A percentile compares a stretch with the other conserved stretches of the same genome.
Evolutionary conservation across 2,888 invertebrate species (phyloP).

Genomic region (Cryptocheilus praepositus): DNA sequence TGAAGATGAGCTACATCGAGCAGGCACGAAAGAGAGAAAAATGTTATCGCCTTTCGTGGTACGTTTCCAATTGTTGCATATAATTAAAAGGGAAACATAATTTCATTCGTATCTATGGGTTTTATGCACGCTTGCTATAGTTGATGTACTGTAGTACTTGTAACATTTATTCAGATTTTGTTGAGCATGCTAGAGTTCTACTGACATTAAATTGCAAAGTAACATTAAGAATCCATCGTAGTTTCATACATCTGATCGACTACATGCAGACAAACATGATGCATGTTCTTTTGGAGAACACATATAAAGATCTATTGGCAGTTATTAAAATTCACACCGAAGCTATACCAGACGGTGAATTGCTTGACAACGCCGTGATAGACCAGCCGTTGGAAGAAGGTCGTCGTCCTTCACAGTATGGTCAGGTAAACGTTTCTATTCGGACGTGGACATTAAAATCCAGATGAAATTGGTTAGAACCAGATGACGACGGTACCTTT

Average conservation of each 20-base stretch:
- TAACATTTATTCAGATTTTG: too few relatives aligned
- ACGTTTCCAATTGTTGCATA: neutral
- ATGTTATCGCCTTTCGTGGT: slow-evolving; percentile 86
- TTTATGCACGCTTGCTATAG: too few relatives aligned
- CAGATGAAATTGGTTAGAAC: slow-evolving; percentile 8
- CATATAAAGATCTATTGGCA: slow-evolving; percentile 78
- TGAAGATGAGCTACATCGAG: slow-evolving; percentile 90
- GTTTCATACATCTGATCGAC: slow-evolving; percentile 84
- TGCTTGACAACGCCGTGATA: slow-evolving; percentile 72
- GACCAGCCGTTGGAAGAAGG: slow-evolving; percentile 76
- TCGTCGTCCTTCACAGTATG: slow-evolving; percentile 74
- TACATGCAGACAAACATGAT: slow-evolving; percentile 84
- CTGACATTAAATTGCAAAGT: neutral
- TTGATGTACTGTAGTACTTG: too few relatives aligned
- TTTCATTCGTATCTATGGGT: too few relatives aligned
- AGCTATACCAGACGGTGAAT: slow-evolving; percentile 76
- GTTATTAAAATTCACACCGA: slow-evolving; percentile 78
- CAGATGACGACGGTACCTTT: slow-evolving; percentile 52
- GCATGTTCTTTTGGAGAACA: slow-evolving; percentile 80
- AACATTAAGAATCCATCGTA: slow-evolving; percentile 65
- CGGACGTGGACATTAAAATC: neutral
- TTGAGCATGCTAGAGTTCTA: too few relatives aligned
- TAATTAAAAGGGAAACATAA: too few relatives aligned
- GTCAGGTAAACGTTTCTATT: slow-evolving; percentile 74
- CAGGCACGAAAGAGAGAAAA: slow-evolving; percentile 89